These are phyloP conservation scores for Polypterus senegalus DNA, from an alignment of 2,113 vertebrate species.

Conservation along the genomic window DNA sequence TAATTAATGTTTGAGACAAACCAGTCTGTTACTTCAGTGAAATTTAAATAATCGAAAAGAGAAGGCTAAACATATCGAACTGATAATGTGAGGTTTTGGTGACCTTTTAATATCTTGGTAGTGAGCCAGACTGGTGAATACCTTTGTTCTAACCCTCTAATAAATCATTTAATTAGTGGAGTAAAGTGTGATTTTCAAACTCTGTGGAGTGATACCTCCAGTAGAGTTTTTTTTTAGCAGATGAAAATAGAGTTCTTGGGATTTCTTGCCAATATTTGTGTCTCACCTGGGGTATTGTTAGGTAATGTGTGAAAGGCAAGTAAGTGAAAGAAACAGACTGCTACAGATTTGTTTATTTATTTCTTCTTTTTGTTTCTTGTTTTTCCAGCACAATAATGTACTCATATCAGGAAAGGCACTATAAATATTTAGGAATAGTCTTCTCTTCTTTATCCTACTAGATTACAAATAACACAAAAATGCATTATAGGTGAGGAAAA, in stretches of 20 bases:
- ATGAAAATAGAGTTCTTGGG: background rate
- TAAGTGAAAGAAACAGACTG: too few relatives aligned
- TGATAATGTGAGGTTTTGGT: conserved; percentile 29
- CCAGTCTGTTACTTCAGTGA: conserved; percentile 13
- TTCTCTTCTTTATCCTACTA: too few relatives aligned
- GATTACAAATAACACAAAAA: too few relatives aligned
- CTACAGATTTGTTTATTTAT: background rate
- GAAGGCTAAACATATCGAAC: conserved; percentile 35
- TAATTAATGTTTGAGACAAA: conserved; percentile 39
- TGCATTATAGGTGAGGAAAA: too few relatives aligned
- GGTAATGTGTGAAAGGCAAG: too few relatives aligned
- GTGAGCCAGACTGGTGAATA: conserved; percentile 1
- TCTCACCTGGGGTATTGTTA: conserved; percentile 3
- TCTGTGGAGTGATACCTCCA: background rate
- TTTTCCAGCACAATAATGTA: too few relatives aligned
- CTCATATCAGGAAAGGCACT: background rate
- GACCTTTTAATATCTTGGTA: conserved; percentile 21
- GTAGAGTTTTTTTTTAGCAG: background rate
- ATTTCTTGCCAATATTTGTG: conserved; percentile 3
- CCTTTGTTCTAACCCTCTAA: background rate
- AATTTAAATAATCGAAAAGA: conserved; percentile 42
- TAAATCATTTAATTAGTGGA: background rate
- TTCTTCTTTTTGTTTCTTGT: background rate
- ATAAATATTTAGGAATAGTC: too few relatives aligned
- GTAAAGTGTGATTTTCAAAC: background rate